Conservation (phyloP, 2,797 vertebrate species). For the Platyrinchus mystaceus region DNA sequence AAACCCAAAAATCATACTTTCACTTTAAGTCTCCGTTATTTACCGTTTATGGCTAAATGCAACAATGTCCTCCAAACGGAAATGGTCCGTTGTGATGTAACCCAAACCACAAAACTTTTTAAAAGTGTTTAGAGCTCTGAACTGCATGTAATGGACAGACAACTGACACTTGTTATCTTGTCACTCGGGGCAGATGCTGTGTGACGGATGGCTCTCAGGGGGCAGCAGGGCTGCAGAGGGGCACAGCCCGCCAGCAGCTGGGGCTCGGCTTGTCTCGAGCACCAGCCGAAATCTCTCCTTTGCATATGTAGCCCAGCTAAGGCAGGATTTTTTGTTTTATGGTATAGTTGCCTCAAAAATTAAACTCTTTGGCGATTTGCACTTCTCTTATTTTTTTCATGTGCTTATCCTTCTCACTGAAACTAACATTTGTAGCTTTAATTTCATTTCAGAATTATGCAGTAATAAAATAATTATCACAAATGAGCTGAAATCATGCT, state of each 20-base stretch:
- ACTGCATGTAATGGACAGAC: not conserved
- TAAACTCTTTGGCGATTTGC: not conserved
- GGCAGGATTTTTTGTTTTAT: not conserved
- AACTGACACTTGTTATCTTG: slow-evolving; percentile 15
- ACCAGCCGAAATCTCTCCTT: not conserved
- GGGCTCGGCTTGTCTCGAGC: not conserved
- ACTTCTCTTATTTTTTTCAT: not conserved
- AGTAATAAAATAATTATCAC: not conserved
- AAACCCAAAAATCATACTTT: not conserved
- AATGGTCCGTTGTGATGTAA: not conserved
- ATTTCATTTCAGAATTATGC: not conserved
- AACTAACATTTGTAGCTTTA: not conserved
- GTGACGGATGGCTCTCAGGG: slow-evolving; percentile 7
- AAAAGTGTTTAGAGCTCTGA: not conserved
- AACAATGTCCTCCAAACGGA: not conserved
- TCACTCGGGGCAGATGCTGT: slow-evolving; percentile 40
- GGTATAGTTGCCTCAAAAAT: not conserved
- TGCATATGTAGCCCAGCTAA: not conserved
- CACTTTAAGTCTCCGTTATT: not conserved
- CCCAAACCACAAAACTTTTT: not conserved
- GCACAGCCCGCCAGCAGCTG: slow-evolving; percentile 17
- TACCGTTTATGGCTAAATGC: not conserved
- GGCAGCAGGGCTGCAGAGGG: not conserved
- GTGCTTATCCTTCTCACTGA: not conserved
- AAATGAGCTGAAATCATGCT: not conserved